phyloP scores from a whole-genome alignment of 2,797 vertebrate species.

The Mus caroli region DNA sequence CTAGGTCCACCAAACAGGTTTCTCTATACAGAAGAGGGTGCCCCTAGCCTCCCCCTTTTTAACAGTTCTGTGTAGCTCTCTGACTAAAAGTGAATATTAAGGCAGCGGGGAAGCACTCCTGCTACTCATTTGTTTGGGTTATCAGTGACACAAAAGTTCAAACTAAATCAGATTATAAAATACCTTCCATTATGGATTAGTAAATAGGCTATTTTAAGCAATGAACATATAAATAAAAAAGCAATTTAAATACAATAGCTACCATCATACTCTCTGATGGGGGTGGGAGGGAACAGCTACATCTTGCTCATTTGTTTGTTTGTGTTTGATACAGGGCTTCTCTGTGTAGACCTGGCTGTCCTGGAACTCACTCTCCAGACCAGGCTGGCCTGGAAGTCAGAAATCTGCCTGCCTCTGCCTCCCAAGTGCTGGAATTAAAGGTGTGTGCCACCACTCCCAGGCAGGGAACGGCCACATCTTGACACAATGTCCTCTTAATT shows the following conservation, averaged over 20 bases:
- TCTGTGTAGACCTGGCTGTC: too few relatives aligned
- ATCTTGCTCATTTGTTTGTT: background rate
- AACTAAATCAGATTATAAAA: constrained; percentile 55
- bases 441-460: too few relatives aligned
- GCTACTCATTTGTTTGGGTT: background rate
- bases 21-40: background rate
- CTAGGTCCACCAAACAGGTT: background rate
- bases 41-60: background rate
- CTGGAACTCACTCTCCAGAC: too few relatives aligned
- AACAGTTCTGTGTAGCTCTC: constrained; percentile 21
- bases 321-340: too few relatives aligned
- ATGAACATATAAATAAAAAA: constrained; percentile 50
- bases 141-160: constrained; percentile 11
- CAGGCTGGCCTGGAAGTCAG: too few relatives aligned
- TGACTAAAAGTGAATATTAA: constrained; percentile 38
- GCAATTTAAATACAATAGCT: constrained; percentile 51
- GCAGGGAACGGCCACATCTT: background rate
- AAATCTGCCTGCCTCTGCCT: too few relatives aligned
- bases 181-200: constrained; percentile 52
- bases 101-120: background rate
- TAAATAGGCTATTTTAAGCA: constrained; percentile 11
- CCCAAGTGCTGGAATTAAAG: too few relatives aligned
- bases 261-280: constrained; percentile 43
- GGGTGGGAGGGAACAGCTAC: background rate
- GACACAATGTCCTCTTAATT: constrained; percentile 52